phyloP scores from a whole-genome alignment of 2,888 invertebrate species.

The Phytoseiulus persimilis region DNA sequence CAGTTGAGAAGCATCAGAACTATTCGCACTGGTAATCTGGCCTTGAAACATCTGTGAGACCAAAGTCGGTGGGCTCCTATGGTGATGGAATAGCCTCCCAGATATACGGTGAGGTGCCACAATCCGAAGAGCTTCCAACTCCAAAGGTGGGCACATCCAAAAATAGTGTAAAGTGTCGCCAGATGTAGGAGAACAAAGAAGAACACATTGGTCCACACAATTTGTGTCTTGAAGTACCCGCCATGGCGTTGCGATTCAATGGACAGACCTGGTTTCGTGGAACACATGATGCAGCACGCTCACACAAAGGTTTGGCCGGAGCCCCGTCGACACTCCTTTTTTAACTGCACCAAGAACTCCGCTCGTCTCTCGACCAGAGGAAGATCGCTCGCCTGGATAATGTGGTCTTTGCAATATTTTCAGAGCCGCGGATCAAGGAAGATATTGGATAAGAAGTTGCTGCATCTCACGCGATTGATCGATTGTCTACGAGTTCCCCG shows the following conservation, averaged over 20 bases:
- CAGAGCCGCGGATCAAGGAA: no score
- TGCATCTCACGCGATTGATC: no score
- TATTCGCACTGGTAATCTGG: conserved; percentile 38
- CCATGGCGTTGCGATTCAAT: neutral
- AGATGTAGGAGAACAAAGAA: neutral
- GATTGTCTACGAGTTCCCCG: no score
- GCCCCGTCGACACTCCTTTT: neutral
- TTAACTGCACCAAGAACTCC: no score
- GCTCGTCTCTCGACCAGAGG: no score
- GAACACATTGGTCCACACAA: neutral
- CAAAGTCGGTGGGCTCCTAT: conserved; percentile 42
- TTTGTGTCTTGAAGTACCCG: neutral
- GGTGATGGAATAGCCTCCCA: neutral
- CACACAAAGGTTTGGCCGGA: no score
- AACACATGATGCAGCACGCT: neutral
- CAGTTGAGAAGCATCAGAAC: conserved; percentile 40
- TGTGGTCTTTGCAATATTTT: no score
- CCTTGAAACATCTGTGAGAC: conserved; percentile 42
- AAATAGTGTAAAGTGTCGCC: neutral
- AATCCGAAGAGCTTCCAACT: neutral
- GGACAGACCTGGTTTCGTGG: neutral
- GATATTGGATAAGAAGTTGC: no score
- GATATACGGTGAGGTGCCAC: neutral
- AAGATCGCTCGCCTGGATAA: no score
- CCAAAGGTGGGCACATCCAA: neutral